Percentiles rank a stretch among this genome's conserved stretches.
These are phyloP conservation scores for Diabrotica virgifera DNA, from an alignment of 1,140 invertebrate genomes.

Conservation along the genomic window DNA sequence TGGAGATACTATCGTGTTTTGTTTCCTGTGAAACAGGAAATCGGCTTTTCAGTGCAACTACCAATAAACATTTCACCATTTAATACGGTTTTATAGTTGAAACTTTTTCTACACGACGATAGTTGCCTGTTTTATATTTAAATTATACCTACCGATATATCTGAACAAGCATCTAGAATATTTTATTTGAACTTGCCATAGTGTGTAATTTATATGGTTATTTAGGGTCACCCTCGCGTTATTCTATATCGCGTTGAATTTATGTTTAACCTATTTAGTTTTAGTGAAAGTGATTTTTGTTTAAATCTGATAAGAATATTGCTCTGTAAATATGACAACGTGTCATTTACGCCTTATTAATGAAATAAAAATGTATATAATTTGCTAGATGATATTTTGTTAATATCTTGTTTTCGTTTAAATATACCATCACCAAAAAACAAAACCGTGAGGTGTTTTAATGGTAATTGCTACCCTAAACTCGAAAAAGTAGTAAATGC, in stretches of 20 bases:
- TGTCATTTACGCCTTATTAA: slow-evolving; percentile 1
- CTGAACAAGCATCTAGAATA: neutral
- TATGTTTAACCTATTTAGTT: neutral
- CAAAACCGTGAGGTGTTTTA: too few relatives aligned
- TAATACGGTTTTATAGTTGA: neutral
- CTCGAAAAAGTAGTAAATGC: too few relatives aligned
- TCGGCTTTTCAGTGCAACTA: slow-evolving; percentile 18
- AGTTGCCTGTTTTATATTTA: neutral
- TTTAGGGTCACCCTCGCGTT: neutral
- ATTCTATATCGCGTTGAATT: neutral
- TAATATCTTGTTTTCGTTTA: too few relatives aligned
- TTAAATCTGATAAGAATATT: neutral
- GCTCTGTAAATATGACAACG: neutral
- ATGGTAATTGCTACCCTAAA: too few relatives aligned
- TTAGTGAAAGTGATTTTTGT: neutral
- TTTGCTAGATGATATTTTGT: too few relatives aligned
- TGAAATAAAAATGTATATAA: too few relatives aligned
- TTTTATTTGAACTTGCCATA: neutral
- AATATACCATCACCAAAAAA: too few relatives aligned
- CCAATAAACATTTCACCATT: slow-evolving; percentile 16
- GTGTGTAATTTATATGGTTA: neutral
- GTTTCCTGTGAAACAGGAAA: slow-evolving; percentile 23
- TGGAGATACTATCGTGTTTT: slow-evolving; percentile 19
- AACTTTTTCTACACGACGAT: neutral
- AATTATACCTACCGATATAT: neutral